Evolutionary conservation across 2,888 invertebrate genomes (phyloP).

Genomic region (Nipponacmea schrenckii): DNA sequence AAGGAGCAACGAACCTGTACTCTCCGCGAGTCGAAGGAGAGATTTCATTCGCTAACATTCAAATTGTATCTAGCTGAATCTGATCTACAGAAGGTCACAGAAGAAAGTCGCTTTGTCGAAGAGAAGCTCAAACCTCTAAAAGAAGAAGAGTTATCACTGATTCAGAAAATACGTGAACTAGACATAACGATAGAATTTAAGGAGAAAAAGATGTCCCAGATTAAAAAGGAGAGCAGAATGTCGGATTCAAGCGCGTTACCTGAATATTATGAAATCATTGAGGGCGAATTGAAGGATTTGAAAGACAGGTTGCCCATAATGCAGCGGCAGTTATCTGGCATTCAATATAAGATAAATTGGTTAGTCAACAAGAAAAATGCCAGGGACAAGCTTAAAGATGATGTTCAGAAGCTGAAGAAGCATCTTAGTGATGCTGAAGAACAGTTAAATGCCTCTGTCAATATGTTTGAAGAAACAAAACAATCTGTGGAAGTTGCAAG

Average conservation of each 20-base stretch:
- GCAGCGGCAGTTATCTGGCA: conserved; percentile 42
- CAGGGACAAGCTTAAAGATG: conserved; percentile 42
- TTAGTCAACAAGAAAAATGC: conserved; percentile 42
- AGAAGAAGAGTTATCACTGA: conserved; percentile 27
- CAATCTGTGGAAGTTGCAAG: conserved; percentile 48
- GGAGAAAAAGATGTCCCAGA: conserved; percentile 44
- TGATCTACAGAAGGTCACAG: conserved; percentile 41
- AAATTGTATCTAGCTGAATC: conserved; percentile 48
- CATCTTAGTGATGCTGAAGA: conserved; percentile 38
- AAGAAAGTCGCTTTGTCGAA: conserved; percentile 41
- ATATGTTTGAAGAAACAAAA: conserved; percentile 43
- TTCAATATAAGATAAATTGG: conserved; percentile 51
- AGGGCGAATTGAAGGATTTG: conserved; percentile 46
- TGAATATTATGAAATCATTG: conserved; percentile 50
- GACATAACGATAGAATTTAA: conserved; percentile 57
- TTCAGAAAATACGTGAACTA: conserved; percentile 44
- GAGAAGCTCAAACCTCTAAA: conserved; percentile 46
- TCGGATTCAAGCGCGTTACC: conserved; percentile 32
- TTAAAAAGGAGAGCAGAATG: conserved; percentile 33
- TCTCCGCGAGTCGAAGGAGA: conserved; percentile 45
- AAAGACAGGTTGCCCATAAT: conserved; percentile 48
- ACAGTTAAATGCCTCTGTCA: conserved; percentile 34
- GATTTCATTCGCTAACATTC: conserved; percentile 50
- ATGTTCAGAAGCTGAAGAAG: conserved; percentile 30
- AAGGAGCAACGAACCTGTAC: conserved; percentile 46